Percentiles rank a stretch among this genome's conserved stretches.
Conservation (phyloP, 1,140 invertebrate species). For the Triops longicaudatus region DNA sequence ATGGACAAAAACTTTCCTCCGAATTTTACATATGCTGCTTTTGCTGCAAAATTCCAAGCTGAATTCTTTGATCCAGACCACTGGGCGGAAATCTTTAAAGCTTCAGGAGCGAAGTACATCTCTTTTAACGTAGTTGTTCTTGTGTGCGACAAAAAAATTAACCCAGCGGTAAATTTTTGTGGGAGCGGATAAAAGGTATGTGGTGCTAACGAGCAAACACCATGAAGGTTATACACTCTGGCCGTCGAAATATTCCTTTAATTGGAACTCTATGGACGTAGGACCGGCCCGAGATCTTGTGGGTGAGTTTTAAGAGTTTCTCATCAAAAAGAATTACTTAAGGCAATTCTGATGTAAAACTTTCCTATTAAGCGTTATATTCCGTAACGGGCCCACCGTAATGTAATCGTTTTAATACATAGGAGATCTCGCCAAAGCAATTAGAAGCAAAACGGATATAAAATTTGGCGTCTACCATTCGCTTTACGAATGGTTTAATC, state of each 20-base stretch:
- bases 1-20: slow-evolving; percentile 69
- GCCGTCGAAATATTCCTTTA: slow-evolving; percentile 74
- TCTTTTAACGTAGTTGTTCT: background rate
- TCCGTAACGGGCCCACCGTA: background rate
- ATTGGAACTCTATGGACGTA: slow-evolving; percentile 81
- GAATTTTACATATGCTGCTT: slow-evolving; percentile 77
- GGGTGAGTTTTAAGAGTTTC: slow-evolving; percentile 39
- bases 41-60: slow-evolving; percentile 67
- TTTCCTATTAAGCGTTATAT: too few species aligned
- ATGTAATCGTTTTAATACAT: slow-evolving; percentile 28
- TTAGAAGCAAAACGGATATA: slow-evolving; percentile 52
- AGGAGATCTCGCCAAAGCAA: slow-evolving; percentile 61
- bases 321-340: too few species aligned
- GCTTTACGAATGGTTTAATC: slow-evolving; percentile 85
- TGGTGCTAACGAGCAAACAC: slow-evolving; percentile 87
- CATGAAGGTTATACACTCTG: slow-evolving; percentile 86
- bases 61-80: slow-evolving; percentile 69
- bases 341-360: too few species aligned
- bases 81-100: slow-evolving; percentile 65
- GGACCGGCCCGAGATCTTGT: slow-evolving; percentile 75
- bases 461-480: slow-evolving; percentile 84
- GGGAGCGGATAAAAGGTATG: slow-evolving; percentile 54
- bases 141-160: background rate
- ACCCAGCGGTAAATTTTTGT: background rate
- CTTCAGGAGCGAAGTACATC: slow-evolving; percentile 63